These are phyloP conservation scores for Etheostoma perlongum DNA, from an alignment of 2,797 vertebrate species.

Conservation along the genomic window DNA sequence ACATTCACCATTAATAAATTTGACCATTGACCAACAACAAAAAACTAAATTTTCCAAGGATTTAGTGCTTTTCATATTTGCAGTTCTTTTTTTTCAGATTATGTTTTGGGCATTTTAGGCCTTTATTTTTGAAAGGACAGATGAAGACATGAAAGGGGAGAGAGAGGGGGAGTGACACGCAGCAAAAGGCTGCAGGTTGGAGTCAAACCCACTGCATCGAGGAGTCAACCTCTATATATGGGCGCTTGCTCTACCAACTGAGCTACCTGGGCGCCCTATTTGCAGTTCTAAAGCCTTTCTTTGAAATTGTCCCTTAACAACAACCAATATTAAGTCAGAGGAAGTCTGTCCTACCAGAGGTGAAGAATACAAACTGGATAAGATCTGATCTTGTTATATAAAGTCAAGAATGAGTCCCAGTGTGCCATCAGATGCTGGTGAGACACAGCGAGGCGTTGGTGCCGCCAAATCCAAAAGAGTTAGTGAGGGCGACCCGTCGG, in stretches of 20 bases:
- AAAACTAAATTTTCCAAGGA: too few relatives aligned
- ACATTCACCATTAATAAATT: too few relatives aligned
- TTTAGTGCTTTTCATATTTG: neutral
- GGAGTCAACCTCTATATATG: too few relatives aligned
- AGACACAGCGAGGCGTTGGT: conserved; percentile 96
- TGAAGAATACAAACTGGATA: neutral
- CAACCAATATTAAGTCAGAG: neutral
- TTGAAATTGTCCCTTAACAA: neutral
- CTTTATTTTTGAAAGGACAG: too few relatives aligned
- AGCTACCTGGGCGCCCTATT: neutral
- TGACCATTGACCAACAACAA: too few relatives aligned
- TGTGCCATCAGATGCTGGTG: conserved; percentile 66
- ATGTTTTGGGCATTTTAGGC: too few relatives aligned
- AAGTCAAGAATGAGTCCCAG: neutral
- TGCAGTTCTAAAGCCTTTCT: neutral
- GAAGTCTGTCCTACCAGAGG: neutral
- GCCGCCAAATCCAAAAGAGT: conserved; percentile 98
- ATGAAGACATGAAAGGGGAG: too few relatives aligned
- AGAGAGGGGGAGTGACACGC: too few relatives aligned
- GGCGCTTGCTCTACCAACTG: too few relatives aligned
- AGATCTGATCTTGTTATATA: neutral
- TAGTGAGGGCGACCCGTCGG: conserved; percentile 89
- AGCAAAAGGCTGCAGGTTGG: too few relatives aligned
- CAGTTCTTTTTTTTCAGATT: neutral
- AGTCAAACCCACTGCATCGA: too few relatives aligned